Evolutionary conservation across 2,888 invertebrate species (phyloP).

Genomic region (Ophion costatus): DNA sequence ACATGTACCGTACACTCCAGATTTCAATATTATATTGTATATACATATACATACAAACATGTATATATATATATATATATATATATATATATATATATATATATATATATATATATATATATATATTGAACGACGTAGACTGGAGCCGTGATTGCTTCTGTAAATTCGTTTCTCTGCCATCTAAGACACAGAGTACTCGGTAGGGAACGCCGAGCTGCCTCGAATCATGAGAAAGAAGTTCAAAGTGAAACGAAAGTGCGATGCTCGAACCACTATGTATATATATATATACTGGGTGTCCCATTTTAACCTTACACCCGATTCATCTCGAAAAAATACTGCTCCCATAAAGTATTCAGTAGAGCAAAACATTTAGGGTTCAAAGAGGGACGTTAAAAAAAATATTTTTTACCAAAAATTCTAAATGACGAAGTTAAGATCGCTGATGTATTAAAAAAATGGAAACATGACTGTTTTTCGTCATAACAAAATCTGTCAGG

Average conservation of each 20-base stretch:
- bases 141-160: constrained; percentile 48
- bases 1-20: constrained; percentile 40
- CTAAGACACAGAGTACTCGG: background rate
- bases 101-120: constrained; percentile 20
- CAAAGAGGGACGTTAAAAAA: too few relatives aligned
- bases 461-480: too few relatives aligned
- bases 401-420: too few relatives aligned
- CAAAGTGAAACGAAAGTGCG: constrained; percentile 63
- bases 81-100: constrained; percentile 6
- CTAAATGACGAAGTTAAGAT: too few relatives aligned
- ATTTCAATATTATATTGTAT: constrained; percentile 48
- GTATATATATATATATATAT: constrained; percentile 32
- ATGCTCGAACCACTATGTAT: constrained; percentile 15
- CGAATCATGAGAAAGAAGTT: constrained; percentile 62
- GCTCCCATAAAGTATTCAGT: too few relatives aligned
- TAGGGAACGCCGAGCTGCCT: constrained; percentile 1
- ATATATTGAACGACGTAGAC: constrained; percentile 15
- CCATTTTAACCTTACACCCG: too few relatives aligned
- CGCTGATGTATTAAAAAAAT: too few relatives aligned
- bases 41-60: constrained; percentile 31
- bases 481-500: too few relatives aligned
- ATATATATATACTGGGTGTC: background rate
- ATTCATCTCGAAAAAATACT: too few relatives aligned
- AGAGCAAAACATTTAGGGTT: too few relatives aligned
- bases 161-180: constrained; percentile 56